A percentile compares a stretch with the other conserved stretches of the same genome.
Conservation (phyloP, 2,113 vertebrate genomes). For the Capreolus pygargus region DNA sequence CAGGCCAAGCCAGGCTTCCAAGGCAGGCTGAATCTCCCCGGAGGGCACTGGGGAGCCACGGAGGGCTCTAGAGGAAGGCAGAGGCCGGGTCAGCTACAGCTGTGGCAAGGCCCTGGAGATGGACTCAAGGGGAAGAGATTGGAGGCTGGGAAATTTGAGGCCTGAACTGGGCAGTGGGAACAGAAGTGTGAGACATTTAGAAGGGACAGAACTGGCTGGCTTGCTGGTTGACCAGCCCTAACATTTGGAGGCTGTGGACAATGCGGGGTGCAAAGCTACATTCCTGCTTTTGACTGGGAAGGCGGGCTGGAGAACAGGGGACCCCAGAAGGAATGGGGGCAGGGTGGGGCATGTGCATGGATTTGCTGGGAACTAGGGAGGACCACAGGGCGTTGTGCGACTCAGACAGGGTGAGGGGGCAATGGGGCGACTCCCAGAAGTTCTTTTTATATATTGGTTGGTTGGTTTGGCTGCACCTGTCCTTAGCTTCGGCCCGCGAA, state of each 20-base stretch:
- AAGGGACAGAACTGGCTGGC: background rate
- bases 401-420: rapidly evolving
- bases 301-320: no score
- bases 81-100: background rate
- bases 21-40: background rate
- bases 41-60: background rate
- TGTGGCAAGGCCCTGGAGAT: background rate
- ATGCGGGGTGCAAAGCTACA: background rate
- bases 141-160: background rate
- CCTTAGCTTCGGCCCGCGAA: background rate
- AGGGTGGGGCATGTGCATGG: background rate
- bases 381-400: no score
- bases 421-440: background rate
- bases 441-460: background rate
- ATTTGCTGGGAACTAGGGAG: background rate
- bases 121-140: background rate
- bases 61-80: background rate
- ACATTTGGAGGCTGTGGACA: background rate
- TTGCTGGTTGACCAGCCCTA: background rate
- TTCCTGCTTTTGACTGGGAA: background rate
- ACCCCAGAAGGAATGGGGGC: background rate
- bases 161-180: background rate
- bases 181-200: background rate
- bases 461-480: background rate
- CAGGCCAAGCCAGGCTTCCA: background rate